phyloP scores from a whole-genome alignment of 2,113 vertebrate genomes.

The Condylura cristata region DNA sequence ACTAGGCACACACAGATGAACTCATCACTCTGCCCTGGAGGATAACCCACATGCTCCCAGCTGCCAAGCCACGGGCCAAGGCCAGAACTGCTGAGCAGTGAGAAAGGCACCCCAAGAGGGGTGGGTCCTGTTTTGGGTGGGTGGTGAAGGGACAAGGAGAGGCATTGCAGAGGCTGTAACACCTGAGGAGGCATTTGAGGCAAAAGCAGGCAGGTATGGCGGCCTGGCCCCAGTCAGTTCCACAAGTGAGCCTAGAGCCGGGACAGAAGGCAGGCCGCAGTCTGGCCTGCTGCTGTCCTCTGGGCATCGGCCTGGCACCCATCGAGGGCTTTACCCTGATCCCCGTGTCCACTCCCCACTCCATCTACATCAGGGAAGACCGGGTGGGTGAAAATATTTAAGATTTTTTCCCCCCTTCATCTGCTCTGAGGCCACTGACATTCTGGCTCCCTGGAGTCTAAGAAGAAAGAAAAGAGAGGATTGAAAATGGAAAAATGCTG shows the following conservation, averaged over 20 bases:
- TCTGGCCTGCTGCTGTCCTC: neutral
- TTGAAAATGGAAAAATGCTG: neutral
- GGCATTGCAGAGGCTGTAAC: neutral
- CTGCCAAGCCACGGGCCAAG: neutral
- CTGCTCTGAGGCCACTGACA: neutral
- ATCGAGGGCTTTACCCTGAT: neutral
- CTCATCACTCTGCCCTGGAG: neutral
- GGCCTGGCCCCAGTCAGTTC: neutral
- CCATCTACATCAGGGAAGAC: neutral
- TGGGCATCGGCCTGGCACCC: neutral
- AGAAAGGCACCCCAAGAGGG: neutral
- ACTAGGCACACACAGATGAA: neutral
- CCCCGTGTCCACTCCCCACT: neutral
- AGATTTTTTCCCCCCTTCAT: neutral
- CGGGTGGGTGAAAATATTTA: neutral
- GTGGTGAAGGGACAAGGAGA: neutral
- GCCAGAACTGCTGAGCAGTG: rapidly evolving
- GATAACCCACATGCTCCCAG: no score
- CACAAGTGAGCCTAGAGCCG: neutral
- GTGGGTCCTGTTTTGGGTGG: neutral
- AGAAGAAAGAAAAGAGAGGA: neutral
- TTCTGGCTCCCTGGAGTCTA: neutral
- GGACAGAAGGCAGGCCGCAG: rapidly evolving
- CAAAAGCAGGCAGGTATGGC: neutral
- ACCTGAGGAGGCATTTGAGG: neutral